These are phyloP conservation scores for Bombyx mori DNA, from an alignment of 1,140 invertebrate genomes.

Conservation along the genomic window DNA sequence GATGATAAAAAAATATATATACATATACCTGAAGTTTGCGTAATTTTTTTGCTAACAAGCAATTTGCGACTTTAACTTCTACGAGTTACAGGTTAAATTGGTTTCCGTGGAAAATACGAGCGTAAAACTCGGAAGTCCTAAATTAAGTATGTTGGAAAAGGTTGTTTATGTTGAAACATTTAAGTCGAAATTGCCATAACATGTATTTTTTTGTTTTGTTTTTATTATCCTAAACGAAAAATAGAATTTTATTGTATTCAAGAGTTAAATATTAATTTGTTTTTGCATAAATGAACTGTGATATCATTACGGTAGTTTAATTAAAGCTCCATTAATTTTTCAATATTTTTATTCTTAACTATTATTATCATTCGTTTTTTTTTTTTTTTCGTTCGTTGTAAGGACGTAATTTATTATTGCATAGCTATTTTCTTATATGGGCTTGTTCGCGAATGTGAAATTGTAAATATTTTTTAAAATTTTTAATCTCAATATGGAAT, in stretches of 20 bases:
- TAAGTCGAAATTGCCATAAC: conserved; percentile 34
- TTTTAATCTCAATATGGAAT: conserved; percentile 44
- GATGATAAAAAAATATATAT: too few species aligned
- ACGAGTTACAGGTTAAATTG: too few species aligned
- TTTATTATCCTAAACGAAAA: conserved; percentile 23
- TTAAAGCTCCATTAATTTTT: conserved; percentile 56
- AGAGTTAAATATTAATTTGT: conserved; percentile 31
- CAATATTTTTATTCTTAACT: conserved; percentile 8
- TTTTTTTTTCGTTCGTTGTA: too few species aligned
- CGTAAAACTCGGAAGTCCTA: too few species aligned
- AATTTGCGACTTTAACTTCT: too few species aligned
- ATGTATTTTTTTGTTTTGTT: conserved; percentile 27
- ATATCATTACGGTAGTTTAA: conserved; percentile 67
- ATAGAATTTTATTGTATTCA: conserved; percentile 18
- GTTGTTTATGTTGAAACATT: conserved; percentile 25
- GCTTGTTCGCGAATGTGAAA: neutral
- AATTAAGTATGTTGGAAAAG: too few species aligned
- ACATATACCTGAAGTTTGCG: too few species aligned
- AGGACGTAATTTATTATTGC: too few species aligned
- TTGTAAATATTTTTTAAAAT: conserved; percentile 5
- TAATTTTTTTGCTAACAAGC: too few species aligned
- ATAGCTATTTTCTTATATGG: too few species aligned
- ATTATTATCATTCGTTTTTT: conserved; percentile 1
- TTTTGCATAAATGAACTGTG: conserved; percentile 71
- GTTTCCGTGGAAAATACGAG: too few species aligned